Evolutionary conservation across 92 coral and sea anemone species (phyloP).

Genomic region (Porites rus): DNA sequence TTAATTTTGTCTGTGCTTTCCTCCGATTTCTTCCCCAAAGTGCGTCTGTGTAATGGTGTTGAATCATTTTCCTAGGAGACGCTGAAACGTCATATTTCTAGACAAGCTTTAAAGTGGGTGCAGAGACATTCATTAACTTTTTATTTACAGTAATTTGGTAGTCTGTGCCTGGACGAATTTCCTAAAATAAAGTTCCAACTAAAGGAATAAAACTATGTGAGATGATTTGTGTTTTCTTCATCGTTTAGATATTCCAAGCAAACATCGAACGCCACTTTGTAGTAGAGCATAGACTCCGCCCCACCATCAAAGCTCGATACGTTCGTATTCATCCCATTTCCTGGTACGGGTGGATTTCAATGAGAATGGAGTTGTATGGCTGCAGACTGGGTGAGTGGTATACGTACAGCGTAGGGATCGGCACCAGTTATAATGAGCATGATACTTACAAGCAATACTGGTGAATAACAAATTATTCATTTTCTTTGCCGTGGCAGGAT

Average conservation of each 20-base stretch:
- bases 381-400: slow-evolving; percentile 46
- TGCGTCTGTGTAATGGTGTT: no score
- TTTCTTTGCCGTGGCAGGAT: no score
- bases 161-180: no score
- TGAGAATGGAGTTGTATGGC: slow-evolving; percentile 59
- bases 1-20: no score
- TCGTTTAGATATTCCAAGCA: slow-evolving; percentile 46
- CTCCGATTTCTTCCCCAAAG: no score
- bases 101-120: no score
- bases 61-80: no score
- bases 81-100: no score
- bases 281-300: slow-evolving; percentile 37
- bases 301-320: slow-evolving; percentile 59
- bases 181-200: neutral
- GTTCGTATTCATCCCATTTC: slow-evolving; percentile 59
- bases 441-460: no score
- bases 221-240: neutral
- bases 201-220: neutral
- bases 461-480: no score
- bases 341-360: slow-evolving; percentile 27
- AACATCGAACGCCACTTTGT: slow-evolving; percentile 46
- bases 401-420: neutral
- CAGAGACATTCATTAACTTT: neutral
- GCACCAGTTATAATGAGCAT: no score
- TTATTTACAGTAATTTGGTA: no score